Evolutionary conservation across 2,888 invertebrate species (phyloP), one percentile per base, ranked within the genome.

Genomic region (Biston stratarius): DNA sequence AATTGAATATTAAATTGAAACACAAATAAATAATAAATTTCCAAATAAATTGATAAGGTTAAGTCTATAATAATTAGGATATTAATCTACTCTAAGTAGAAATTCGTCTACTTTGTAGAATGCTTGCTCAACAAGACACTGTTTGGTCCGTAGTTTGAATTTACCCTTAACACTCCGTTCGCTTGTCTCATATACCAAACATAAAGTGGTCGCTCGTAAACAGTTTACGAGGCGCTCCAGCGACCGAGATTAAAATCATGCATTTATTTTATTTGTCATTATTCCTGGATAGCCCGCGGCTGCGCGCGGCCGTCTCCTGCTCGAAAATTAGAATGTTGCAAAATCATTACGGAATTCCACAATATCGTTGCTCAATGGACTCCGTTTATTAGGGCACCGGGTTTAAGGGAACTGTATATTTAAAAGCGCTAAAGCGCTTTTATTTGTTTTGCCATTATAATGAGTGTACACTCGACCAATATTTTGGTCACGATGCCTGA

Each of bases 221-320:
- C 86, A 76, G 87, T 92, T 93, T 92, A 93, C 87, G 92, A 91
- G 83, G 80, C 85, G 81, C 86, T 80, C 84, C 81, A 82, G 89
- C 82, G 86, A 82, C 80, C 83, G 78, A 91, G 90, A 92, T 92
- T 90, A 92, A 91, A 91, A 91, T 92, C 90, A 89, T 88, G 89
- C 92, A 91, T 93, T 91, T 91, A 90, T 91, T 91, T 92, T 90
- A 91, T 90, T 87, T 81, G 85, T 89, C 90, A 91, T 91, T 90
- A 91, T 87, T 84, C 83, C 81, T 79, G 81, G 86, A 86, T 83
- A 82, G 85, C 83, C 76, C 72, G 71, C 73, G 77, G 78, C 67
- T 57, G 63, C 64, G 67, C 64, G 61, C 15, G 70, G 64, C 68
- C 51, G 1, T 49, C 33, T 68, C 11, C 67, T 62, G 36, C 58